Evolutionary conservation across 2,797 vertebrate genomes (phyloP).

Genomic region (Telmatherina bonti): DNA sequence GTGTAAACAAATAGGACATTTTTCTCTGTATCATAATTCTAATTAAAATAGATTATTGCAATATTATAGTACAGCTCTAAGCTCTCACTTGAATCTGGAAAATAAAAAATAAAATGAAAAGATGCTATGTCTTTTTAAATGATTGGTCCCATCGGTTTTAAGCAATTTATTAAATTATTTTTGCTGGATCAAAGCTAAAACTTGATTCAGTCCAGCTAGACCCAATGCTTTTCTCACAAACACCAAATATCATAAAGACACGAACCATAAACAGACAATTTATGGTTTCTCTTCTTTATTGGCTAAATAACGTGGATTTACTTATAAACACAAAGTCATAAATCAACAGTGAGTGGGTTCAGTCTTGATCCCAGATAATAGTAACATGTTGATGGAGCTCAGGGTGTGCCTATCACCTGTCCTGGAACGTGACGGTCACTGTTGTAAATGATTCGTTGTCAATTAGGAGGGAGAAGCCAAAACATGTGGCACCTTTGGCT

Average conservation of each 20-base stretch:
- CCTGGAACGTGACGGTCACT: slow-evolving; percentile 76
- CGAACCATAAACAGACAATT: neutral
- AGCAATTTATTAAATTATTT: no score
- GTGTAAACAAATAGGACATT: no score
- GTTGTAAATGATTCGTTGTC: slow-evolving; percentile 74
- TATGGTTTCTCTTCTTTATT: no score
- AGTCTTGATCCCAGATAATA: slow-evolving; percentile 26
- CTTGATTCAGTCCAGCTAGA: neutral
- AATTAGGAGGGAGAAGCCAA: slow-evolving; percentile 53
- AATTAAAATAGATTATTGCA: no score
- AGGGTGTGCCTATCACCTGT: slow-evolving; percentile 74
- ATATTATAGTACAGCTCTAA: neutral
- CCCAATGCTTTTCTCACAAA: neutral
- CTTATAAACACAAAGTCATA: slow-evolving; percentile 40
- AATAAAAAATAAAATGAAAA: no score
- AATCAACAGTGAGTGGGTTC: slow-evolving; percentile 20
- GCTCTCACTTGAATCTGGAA: neutral
- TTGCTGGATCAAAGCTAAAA: no score
- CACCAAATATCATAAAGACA: neutral
- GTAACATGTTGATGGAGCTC: slow-evolving; percentile 28
- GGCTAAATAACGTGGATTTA: slow-evolving; percentile 1
- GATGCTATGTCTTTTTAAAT: no score
- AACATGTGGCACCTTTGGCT: slow-evolving; percentile 63
- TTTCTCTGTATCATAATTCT: no score
- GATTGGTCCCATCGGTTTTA: no score